Base-by-base conservation (phyloP, 2,797 vertebrate species). In the Chromis chromis region DNA sequence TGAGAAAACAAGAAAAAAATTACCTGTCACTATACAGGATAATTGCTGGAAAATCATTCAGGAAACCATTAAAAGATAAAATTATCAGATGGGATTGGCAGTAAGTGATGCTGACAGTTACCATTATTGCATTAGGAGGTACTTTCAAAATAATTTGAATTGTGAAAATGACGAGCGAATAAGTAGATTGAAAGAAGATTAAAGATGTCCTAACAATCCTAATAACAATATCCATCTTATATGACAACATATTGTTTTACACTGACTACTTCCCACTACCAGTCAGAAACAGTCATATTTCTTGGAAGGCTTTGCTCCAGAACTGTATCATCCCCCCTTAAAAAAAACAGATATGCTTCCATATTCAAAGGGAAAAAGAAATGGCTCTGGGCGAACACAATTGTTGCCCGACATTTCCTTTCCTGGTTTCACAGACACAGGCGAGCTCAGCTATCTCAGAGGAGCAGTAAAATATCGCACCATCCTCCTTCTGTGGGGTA, bases 401-500 rank as follows among this genome's bases (percentile, higher is more conserved):
- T 72, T 46, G 57, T 63, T 67, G 67, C 49, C 52, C 40, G n/a
- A 36, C 49, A 68, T 78, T 56, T 69, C 8, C 52, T 65, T 59
- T 59, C 42, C 39, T 58, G 36, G 5, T 59, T 72, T 72, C 67
- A 69, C 49, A 74, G 70, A 82, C 55, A 73, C 11, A 55, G 6
- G 25, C 6, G 8, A 72, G 52, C 74, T 69, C 21, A 76, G 46
- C 17, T 69, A 49, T 70, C 78, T 72, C 72, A 46, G 48, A 79
- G 82, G 62, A 78, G 62, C 72, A n/a, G 53, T 74, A 76, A 85
- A 85, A 70, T 56, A 88, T 76, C 72, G 69, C 68, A 66, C 22
- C 21, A 17, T 46, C 42, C 60, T 65, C 55, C 48, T 67, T 76
- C 59, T 68, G 60, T 17, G 58, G 64, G 68, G 57, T 25, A 74